Percentiles rank a stretch among this genome's conserved stretches.
These are phyloP conservation scores for Tyria jacobaeae DNA, from an alignment of 2,888 invertebrate species.

Conservation along the genomic window DNA sequence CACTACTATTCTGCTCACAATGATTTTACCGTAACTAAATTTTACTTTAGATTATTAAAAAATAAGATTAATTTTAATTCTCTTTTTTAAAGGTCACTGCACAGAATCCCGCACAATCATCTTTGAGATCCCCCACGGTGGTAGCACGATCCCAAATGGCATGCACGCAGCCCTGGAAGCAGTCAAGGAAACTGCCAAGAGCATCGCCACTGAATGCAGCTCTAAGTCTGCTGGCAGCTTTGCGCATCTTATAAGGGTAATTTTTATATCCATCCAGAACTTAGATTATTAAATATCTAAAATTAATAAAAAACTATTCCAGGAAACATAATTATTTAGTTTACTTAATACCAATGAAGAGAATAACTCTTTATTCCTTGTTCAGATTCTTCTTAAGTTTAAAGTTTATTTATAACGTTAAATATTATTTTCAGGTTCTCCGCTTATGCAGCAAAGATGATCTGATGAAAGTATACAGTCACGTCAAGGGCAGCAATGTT, in stretches of 20 bases:
- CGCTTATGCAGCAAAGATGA: slow-evolving; percentile 89
- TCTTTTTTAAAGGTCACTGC: slow-evolving; percentile 62
- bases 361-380: too few relatives aligned
- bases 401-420: background rate
- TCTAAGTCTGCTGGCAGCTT: slow-evolving; percentile 90
- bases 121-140: slow-evolving; percentile 90
- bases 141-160: slow-evolving; percentile 77
- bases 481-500: slow-evolving; percentile 86
- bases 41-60: background rate
- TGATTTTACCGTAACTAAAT: background rate
- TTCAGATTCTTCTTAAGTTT: too few relatives aligned
- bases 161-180: slow-evolving; percentile 85
- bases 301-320: too few relatives aligned
- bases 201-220: slow-evolving; percentile 87
- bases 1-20: background rate
- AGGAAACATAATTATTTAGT: too few relatives aligned
- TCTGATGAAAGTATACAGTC: slow-evolving; percentile 89
- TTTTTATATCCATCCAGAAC: too few relatives aligned
- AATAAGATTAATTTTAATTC: background rate
- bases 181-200: slow-evolving; percentile 88
- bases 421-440: slow-evolving; percentile 85
- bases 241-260: slow-evolving; percentile 88
- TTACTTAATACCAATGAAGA: too few relatives aligned
- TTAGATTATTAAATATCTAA: too few relatives aligned
- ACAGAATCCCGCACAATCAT: slow-evolving; percentile 87